Base-by-base conservation (phyloP, 2,888 invertebrate species). In the Limnephilus marmoratus region DNA sequence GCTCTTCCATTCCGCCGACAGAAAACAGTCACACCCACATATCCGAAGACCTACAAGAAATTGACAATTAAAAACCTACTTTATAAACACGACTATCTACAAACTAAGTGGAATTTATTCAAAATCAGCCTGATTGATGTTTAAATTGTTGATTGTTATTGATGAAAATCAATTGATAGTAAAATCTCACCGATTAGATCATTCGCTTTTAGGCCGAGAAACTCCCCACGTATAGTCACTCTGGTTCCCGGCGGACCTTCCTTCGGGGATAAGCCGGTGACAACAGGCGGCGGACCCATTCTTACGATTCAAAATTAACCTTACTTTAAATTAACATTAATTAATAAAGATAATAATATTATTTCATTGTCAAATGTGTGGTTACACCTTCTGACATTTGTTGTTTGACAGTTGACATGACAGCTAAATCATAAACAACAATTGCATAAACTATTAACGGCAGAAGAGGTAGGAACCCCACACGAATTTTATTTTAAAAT, bases 1-100 rank as follows among this genome's bases (percentile, higher is more conserved):
- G 1, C 99, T 99, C 95, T 99, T 99, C 99, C 99, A 99, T 96
- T 99, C 99, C 0, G 99, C 99, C 24, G 99, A 98, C 91, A 99
- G 95, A 53, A 99, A 96, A 94, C 99, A 99, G 95, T 99, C 99
- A 94, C 98, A 98, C 0, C 98, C 99, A 95, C 99, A 99, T 94
- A 99, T 99, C 94, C 98, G 98, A 13, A 99, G 95, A 91, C 98
- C 99, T 99, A 94, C n/a, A 94, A 68, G 24, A 68, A 68, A n/a
- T 68, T 24, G 24, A 5, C 7, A 68, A 68, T 68, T 68, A 68
- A n/a, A 68, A 68, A 68, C 68, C 68, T 68, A 68, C 53, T 68
- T 68, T 3, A 24, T 68, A 68, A 68, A 68, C 53, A 24, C 24
- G 18, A 18, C 3, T 68, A 7, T 24, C 18, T 24, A 24, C 53